Evolutionary conservation across 2,888 invertebrate genomes (phyloP), one percentile per base, ranked within the genome.

Genomic region (Sminthurides aquaticus): DNA sequence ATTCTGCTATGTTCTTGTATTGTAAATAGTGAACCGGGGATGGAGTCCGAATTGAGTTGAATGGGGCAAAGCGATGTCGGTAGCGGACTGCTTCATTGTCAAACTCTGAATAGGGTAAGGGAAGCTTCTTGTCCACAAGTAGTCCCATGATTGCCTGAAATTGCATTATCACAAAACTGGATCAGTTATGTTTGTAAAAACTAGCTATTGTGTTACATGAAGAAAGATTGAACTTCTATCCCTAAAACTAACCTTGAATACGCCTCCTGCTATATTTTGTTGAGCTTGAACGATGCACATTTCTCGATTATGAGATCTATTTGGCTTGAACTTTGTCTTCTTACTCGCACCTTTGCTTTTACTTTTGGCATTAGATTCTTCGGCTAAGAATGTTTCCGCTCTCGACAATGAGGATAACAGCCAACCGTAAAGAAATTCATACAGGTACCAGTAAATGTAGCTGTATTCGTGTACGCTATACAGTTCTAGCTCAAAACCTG

Each of bases 391-490:
- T 26, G 87, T 88, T 76, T 95, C 94, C 0, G 96, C 96, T 67
- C 95, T 84, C 0, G 89, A 88, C 49, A 97, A 80, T 0, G 95
- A 91, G 0, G 95, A 95, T 1, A 92, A 87, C 67, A 96, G 81
- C 90, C 96, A 97, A 5, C 92, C 92, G 79, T 91, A 95, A 2
- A 97, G 81, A 78, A 94, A 91, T 81, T 97, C 96, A 79, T 93
- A 92, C 27, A 97, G 82, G 79, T 95, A 94, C 88, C 88, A 88
- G 74, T 62, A 77, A 71, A 71, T 67, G 62, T 68, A 71, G 75
- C 94, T 88, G 79, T 91, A 97, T 81, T 99, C 98, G 78, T 97
- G 96, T 26, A 90, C 87, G 66, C 94, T 92, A 80, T 97, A 98
- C 34, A 99, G 81, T 79, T 98, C 96, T 62, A 98, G 83, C 78